Percentiles rank a stretch among this genome's conserved stretches.
Evolutionary conservation across 1,140 invertebrate genomes (phyloP).

Genomic region (Pectinophora gossypiella): DNA sequence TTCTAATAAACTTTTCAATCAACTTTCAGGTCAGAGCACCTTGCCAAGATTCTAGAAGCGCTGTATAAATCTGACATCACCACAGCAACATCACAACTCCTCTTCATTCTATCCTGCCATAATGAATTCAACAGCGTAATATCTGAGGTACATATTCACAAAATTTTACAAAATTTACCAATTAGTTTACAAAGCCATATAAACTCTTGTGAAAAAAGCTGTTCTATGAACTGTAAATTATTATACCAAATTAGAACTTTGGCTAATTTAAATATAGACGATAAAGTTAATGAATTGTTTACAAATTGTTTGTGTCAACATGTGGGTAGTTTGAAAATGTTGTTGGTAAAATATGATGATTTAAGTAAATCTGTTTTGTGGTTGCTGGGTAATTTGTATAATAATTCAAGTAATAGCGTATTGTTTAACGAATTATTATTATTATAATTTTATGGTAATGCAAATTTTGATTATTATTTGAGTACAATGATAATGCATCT

Average conservation of each 20-base stretch:
- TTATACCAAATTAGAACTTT: slow-evolving; percentile 39
- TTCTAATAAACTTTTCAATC: slow-evolving; percentile 1
- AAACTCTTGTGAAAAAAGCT: slow-evolving; percentile 10
- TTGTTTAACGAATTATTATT: slow-evolving; percentile 23
- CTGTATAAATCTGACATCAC: slow-evolving; percentile 22
- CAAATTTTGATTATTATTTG: too few species aligned
- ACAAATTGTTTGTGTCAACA: slow-evolving; percentile 26
- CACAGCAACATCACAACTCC: slow-evolving; percentile 23
- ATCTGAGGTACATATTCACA: slow-evolving; percentile 26
- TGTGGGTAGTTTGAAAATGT: slow-evolving; percentile 15
- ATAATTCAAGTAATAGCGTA: slow-evolving; percentile 23
- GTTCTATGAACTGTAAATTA: slow-evolving; percentile 22
- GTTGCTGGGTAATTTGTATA: slow-evolving; percentile 60
- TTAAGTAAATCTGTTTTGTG: slow-evolving; percentile 41
- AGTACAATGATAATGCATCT: too few species aligned
- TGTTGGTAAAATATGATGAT: slow-evolving; percentile 31
- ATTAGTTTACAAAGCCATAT: slow-evolving; percentile 19
- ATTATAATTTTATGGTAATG: not conserved
- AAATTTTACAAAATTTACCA: slow-evolving; percentile 22
- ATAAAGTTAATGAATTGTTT: slow-evolving; percentile 16
- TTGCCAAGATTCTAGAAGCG: slow-evolving; percentile 25
- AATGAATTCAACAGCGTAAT: slow-evolving; percentile 22
- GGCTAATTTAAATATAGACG: slow-evolving; percentile 32
- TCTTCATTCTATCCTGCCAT: slow-evolving; percentile 50
- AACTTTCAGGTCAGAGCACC: slow-evolving; percentile 35